Evolutionary conservation across 2,888 invertebrate genomes (phyloP).

Genomic region (Parnassius apollo): DNA sequence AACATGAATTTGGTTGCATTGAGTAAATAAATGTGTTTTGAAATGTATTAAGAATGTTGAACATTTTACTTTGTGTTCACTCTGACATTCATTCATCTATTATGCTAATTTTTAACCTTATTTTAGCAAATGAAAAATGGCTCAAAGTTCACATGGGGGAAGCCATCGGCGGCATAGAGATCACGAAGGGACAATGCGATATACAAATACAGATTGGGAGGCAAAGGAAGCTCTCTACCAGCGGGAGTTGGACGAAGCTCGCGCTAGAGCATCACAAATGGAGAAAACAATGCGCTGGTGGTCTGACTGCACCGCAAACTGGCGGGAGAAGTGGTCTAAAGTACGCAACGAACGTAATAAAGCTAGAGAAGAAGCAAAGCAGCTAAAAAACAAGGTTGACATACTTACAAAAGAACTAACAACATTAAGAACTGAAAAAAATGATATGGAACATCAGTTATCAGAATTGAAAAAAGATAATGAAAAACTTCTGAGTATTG

Average conservation of each 20-base stretch:
- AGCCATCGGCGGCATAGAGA: constrained; percentile 83
- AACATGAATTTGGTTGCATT: too few relatives aligned
- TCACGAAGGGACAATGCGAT: constrained; percentile 83
- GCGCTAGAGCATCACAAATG: constrained; percentile 98
- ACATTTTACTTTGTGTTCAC: too few relatives aligned
- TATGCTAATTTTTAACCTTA: not conserved
- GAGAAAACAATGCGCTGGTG: constrained; percentile 99
- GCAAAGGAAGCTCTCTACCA: constrained; percentile 85
- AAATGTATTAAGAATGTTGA: too few relatives aligned
- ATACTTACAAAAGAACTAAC: constrained; percentile 87
- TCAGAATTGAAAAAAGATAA: constrained; percentile 89
- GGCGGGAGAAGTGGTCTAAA: constrained; percentile 98
- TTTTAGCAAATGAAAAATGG: constrained; percentile 58
- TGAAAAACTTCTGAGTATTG: constrained; percentile 85
- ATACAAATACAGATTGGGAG: constrained; percentile 88
- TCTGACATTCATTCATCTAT: too few relatives aligned
- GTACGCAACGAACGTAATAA: constrained; percentile 95
- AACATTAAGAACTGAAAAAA: constrained; percentile 88
- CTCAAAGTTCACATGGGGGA: constrained; percentile 86
- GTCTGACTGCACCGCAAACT: constrained; percentile 99
- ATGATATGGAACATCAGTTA: constrained; percentile 88
- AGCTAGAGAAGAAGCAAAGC: constrained; percentile 93
- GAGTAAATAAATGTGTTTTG: too few relatives aligned
- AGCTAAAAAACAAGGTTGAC: constrained; percentile 90
- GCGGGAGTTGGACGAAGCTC: constrained; percentile 95